Base-by-base conservation (phyloP, 2,888 invertebrate genomes). In the Anagyrus pseudococci region DNA sequence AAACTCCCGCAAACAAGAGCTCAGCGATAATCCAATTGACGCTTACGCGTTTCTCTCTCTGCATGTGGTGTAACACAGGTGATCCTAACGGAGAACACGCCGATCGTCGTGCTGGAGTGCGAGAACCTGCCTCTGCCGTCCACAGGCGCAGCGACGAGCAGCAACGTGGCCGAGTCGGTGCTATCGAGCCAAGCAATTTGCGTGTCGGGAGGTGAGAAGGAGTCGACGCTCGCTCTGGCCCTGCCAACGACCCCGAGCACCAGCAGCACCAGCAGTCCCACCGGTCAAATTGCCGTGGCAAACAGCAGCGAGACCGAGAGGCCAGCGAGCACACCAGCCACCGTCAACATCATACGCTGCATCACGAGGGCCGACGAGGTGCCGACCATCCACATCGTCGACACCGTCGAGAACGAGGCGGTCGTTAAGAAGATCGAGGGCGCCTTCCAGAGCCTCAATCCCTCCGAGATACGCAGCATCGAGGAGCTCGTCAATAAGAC, bases 341-440 rank as follows among this genome's bases (percentile, higher is more conserved):
- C 73, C 7, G 70, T 75, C 6, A 75, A 72, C 41, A 74, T 77
- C 15, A 73, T 79, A 43, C 75, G 75, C 2, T 77, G 78, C 60
- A 75, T 79, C 52, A 73, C 68, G 1, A 71, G 70, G 37, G 71
- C 73, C 0, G 77, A 74, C 44, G 73, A 77, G 26, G 75, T 79
- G 44, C 78, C 79, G 4, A 79, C 79, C 4, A 78, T 79, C 64
- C 80, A 80, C 23, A 77, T 80, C 41, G 77, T 78, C 22, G 79
- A 80, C 44, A 77, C 76, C 55, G 64, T 79, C 33, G 76, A 76
- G n/a, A 73, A 73, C 17, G 65, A 68, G 22, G 69, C 66, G 1
- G 66, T 69, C 22, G 70, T 71, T 1, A 69, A 70, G 41, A 72
- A 70, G 56, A 56, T 70, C 17, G 70, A 69, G 4, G 64, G 58